Base-by-base conservation (phyloP, 2,113 vertebrate genomes). In the Sinocyclocheilus grahami region DNA sequence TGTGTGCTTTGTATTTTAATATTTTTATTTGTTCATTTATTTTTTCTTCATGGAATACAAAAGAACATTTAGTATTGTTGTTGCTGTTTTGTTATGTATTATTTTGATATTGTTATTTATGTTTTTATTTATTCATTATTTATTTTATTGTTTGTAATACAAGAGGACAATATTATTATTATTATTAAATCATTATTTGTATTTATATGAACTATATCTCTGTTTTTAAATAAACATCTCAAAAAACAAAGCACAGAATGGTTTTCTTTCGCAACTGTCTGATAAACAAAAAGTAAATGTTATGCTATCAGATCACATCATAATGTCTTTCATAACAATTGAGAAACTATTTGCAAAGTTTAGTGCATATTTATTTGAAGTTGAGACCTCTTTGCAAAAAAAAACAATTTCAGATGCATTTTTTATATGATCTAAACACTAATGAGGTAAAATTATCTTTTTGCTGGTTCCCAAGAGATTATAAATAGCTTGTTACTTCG, bases 401-500 rank as follows among this genome's bases (percentile, higher is more conserved):
- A 46, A 46, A 46, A 10, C 27, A 27, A 2, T 2, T 3, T 46
- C 30, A 33, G 30, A 33, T 33, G 30, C 30, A 33, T 33, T 33
- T 33, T 33, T 33, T 33, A 33, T 9, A 46, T 78, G 27, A 10
- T 80, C 53, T 13, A n/a, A 14, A 60, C 53, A 22, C 37, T 78
- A 53, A 78, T 33, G 76, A 55, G 51, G 24, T 27, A 27, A 78
- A 78, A 33, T 5, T 0, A n/a, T 55, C 1, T 30, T 55, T 33
- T 75, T 16, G 74, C 74, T 51, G n/a, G 13, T 76, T 51, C 12
- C 42, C 42, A 24, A 48, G 30, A 42, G 37, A 24, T 24, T 30
- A 48, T 62, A 82, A 51, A 82, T 18, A 82, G 14, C 62, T 27
- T 48, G 14, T 27, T n/a, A 81, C 65, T 82, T 67, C 7, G 20